Base-by-base conservation (phyloP, 2,888 invertebrate genomes). In the Conus canariensis region DNA sequence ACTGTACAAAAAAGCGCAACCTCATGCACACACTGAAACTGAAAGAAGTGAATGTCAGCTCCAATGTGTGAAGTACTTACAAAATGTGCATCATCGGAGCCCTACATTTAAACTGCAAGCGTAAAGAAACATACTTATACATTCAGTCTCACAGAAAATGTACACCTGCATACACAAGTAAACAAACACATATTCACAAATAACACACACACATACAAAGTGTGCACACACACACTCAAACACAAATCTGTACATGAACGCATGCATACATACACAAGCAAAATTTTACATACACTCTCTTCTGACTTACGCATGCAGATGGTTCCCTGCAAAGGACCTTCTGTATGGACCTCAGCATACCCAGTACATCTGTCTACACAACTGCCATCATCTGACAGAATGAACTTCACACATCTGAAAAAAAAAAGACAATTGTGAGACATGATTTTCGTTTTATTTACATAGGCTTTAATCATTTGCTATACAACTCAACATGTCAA, bases 321-420 rank as follows among this genome's bases (percentile, higher is more conserved):
- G 90, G 90, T 94, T 70, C 94, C 94, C 70, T 92, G 93, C 12
- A 92, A 14, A 0, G 91, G 70, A n/a, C 93, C 93, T 56, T 91
- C 88, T 64, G 90, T 87, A 59, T 92, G 70, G 45, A 94, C 91
- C 87, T 93, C 93, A 25, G 94, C 93, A 64, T 93, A 91, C 25
- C 94, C 94, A 87, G 89, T 91, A 91, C 95, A 94, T 74, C 91
- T 91, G 30, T 91, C 91, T 88, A 94, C 87, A 91, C 95, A 95
- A 64, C 91, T 90, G 7, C 91, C 89, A 74, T 92, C 93, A 83
- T 89, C 89, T 86, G 93, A 92, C 64, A 92, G 93, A 58, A 94
- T 93, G 91, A 94, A 95, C 70, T 93, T 92, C 59, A 93, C 92
- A 93, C 85, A 85, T n/a, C 85, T 85, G 85, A 25, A 85, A n/a